Conservation (phyloP, 2,888 invertebrate genomes). For the Hedya salicella region DNA sequence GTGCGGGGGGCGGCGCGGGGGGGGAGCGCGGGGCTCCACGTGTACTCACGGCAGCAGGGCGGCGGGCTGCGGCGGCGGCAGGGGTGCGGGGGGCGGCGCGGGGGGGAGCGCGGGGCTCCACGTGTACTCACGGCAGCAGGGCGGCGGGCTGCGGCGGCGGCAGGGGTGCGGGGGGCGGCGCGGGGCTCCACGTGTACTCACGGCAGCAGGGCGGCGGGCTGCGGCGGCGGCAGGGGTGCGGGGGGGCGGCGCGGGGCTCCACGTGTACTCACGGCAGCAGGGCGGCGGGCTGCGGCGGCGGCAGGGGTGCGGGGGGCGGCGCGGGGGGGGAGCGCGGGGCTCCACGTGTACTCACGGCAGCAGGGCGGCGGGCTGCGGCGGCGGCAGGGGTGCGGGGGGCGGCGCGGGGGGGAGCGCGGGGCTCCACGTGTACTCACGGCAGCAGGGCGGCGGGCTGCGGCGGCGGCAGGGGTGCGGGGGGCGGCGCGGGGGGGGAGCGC, state of each 20-base stretch:
- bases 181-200: no score
- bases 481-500: no score
- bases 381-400: no score
- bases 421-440: no score
- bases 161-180: no score
- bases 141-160: slow-evolving; percentile 42
- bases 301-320: no score
- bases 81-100: slow-evolving; percentile 16
- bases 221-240: slow-evolving; percentile 44
- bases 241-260: slow-evolving; percentile 12
- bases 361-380: slow-evolving; percentile 45
- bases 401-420: no score
- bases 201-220: slow-evolving; percentile 18
- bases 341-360: slow-evolving; percentile 41
- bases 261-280: no score
- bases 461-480: no score
- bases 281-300: neutral
- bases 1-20: slow-evolving; percentile 1
- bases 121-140: slow-evolving; percentile 20
- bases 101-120: slow-evolving; percentile 43
- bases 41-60: no score
- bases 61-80: slow-evolving; percentile 19
- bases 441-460: no score
- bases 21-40: neutral
- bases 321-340: no score